phyloP scores from a whole-genome alignment of 2,888 invertebrate species.

The Idaea aversata region DNA sequence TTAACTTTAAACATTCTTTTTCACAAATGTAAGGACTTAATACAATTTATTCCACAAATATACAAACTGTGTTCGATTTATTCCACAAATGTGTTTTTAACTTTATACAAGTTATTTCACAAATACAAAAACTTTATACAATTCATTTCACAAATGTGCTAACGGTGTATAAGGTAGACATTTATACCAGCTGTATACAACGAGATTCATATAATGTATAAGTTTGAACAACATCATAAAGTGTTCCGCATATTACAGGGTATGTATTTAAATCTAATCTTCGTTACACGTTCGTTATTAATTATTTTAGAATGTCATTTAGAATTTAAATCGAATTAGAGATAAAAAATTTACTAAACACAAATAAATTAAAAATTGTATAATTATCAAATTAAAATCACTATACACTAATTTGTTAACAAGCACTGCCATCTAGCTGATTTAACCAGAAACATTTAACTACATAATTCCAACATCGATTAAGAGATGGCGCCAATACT shows the following conservation, averaged over 20 bases:
- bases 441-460: constrained; percentile 4
- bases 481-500: constrained; percentile 8
- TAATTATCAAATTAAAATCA: constrained; percentile 2
- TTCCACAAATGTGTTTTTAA: background rate
- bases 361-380: constrained; percentile 8
- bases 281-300: background rate
- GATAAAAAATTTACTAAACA: constrained; percentile 7
- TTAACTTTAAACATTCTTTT: background rate
- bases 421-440: constrained; percentile 9
- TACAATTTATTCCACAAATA: background rate
- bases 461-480: constrained; percentile 12
- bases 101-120: background rate
- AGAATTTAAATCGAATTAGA: constrained; percentile 4
- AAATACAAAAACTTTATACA: background rate
- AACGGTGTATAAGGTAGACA: background rate
- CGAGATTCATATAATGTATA: background rate
- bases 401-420: constrained; percentile 2
- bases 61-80: too few species aligned
- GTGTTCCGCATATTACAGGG: background rate
- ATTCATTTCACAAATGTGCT: background rate
- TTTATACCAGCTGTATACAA: background rate
- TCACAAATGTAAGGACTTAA: background rate
- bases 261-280: background rate
- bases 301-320: constrained; percentile 2
- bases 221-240: background rate